A percentile compares a stretch with the other conserved stretches of the same genome.
Evolutionary conservation across 2,113 vertebrate species (phyloP).

Genomic region (Plestiodon gilberti): DNA sequence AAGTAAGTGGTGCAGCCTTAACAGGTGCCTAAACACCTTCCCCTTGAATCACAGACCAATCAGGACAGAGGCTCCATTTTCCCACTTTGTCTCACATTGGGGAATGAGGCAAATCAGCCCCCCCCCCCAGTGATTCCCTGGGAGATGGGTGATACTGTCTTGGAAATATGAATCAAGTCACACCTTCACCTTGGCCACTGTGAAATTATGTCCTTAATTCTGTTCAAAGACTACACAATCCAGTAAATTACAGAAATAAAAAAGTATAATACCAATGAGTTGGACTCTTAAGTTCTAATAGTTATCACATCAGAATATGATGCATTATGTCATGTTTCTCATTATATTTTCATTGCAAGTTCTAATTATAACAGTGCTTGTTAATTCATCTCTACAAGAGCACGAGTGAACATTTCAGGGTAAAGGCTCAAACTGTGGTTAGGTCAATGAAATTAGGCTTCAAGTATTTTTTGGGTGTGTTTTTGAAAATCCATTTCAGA

Average conservation of each 20-base stretch:
- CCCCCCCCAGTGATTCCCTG: no score
- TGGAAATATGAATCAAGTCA: conserved; percentile 48
- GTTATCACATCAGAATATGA: conserved; percentile 66
- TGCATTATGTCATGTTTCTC: conserved; percentile 66
- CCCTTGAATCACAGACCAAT: no score
- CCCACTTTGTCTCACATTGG: no score
- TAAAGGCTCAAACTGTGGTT: not conserved
- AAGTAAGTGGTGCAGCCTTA: no score
- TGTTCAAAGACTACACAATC: conserved; percentile 56
- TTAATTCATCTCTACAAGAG: conserved; percentile 38
- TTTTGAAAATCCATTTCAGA: not conserved
- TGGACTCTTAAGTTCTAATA: conserved; percentile 63
- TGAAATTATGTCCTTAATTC: conserved; percentile 54
- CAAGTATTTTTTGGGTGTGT: not conserved
- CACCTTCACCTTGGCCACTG: conserved; percentile 50
- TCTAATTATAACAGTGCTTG: conserved; percentile 62
- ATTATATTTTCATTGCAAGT: conserved; percentile 63
- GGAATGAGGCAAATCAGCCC: no score
- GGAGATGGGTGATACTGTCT: no score
- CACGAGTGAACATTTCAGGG: conserved; percentile 8
- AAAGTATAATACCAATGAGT: conserved; percentile 63
- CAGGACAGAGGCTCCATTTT: no score
- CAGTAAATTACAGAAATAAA: conserved; percentile 61
- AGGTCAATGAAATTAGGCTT: not conserved
- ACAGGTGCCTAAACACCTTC: no score